Evolutionary conservation across 2,113 vertebrate genomes (phyloP), one percentile per base, ranked within the genome.

Genomic region (Crotalus viridis): DNA sequence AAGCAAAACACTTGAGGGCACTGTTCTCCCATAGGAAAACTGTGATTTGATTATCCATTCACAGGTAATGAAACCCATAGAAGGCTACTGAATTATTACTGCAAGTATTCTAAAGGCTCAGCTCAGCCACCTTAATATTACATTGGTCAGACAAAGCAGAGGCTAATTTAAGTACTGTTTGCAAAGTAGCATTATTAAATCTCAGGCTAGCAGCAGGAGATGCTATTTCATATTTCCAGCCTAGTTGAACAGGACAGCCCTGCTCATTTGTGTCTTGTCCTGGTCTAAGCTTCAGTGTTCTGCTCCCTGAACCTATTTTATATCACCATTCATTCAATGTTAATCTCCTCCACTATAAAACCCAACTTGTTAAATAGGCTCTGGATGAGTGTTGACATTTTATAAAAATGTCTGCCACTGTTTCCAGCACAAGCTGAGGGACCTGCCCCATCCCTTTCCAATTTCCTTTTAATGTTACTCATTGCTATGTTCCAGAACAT

Each of bases 1-100:
- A 86, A 90, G 92, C 69, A 90, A 93, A 93, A 93, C 92, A 93
- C 92, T 90, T 87, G 92, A 93, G 92, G 92, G 89, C 92, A 93
- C 81, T 93, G 89, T 93, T 93, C 89, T 93, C 74, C 81, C 92
- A 90, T 90, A 90, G 89, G 92, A 93, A 93, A 93, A 87, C 15
- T 54, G 8, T 86, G 86, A 90, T 93, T 90, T 90, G 89, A 43
- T 93, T 87, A 90, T 93, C 89, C 90, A n/a, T 93, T 93, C 89
- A 64, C 92, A 90, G 92, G 89, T 93, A 90, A 59, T 90, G 81
- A 56, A 90, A 86, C 55, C 88, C 89, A 86, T 51, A 69, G 92
- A 90, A 46, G n/a, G 69, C 55, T 93, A 90, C 89, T 51, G 19
- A 33, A 46, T 51, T 59, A 86, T 87, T 33, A 43, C 19, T 87